Base-by-base conservation (phyloP, 2,113 vertebrate genomes). In the Polyodon spathula region DNA sequence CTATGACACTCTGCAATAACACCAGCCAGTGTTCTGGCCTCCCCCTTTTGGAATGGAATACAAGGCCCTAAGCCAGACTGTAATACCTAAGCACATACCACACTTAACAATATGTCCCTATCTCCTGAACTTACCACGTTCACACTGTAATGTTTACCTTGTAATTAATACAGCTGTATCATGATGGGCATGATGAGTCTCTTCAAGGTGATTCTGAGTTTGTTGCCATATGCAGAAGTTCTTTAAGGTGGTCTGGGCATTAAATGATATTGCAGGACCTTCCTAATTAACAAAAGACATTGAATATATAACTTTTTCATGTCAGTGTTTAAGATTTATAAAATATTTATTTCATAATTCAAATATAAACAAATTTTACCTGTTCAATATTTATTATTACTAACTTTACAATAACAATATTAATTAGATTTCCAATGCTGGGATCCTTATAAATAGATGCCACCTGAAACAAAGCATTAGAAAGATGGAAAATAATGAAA, bases 171-270 rank as follows among this genome's bases (percentile, higher is more conserved):
- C 93, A 0, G 96, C 96, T 0, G 96, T 98, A 65, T 99, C 96
- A 0, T 97, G 93, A 46, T 88, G 89, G 8, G 85, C 87, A 59
- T 87, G 91, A 62, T 94, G 92, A 66, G 84, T 93, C 71, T 94
- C 95, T 62, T 93, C 90, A 0, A 83, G 79, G 58, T 84, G 72
- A 63, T 95, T 99, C 79, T 94, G 89, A 2, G 77, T 89, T 70
- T 97, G 93, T 74, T 99, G 96, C 96, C 96, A 99, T 55, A 96
- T 90, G 76, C 96, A 99, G 62, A 99, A 99, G 76, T 93, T 98
- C 83, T 93, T 98, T 83, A 99, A 81, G 62, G 95, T 99, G 75
- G 91, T 89, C 80, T 98, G 94, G 73, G 96, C 96, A 68, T 98
- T 94, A 63, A 91, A 97, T 59, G 91, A 93, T 82, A 99, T 95